Evolutionary conservation across 2,797 vertebrate species (phyloP).

Genomic region (Chrosomus eos): DNA sequence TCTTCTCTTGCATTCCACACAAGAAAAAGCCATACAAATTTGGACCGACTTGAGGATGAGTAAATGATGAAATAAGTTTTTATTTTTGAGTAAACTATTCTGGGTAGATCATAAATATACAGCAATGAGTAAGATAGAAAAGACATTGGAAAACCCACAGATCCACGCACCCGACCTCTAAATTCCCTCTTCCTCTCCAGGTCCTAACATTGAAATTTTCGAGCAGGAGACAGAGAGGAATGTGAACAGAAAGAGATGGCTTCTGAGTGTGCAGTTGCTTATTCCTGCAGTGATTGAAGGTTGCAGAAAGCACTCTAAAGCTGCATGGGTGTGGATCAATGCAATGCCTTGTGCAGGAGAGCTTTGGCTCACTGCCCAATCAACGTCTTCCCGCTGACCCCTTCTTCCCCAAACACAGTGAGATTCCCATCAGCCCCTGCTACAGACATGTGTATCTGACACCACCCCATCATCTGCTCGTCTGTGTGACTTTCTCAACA

Average conservation of each 20-base stretch:
- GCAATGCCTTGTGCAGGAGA: slow-evolving; percentile 46
- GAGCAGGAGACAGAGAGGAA: background rate
- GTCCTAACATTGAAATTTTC: background rate
- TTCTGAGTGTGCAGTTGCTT: slow-evolving; percentile 47
- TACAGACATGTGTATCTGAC: slow-evolving; percentile 45
- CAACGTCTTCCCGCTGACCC: slow-evolving; percentile 55
- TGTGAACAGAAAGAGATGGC: background rate
- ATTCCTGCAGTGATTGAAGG: slow-evolving; percentile 68
- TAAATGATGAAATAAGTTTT: background rate
- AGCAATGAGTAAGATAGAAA: background rate
- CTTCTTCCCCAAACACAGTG: slow-evolving; percentile 36
- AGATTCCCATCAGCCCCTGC: slow-evolving; percentile 48
- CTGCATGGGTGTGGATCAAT: slow-evolving; percentile 69
- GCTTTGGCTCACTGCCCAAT: slow-evolving; percentile 55
- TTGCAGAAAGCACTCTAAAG: slow-evolving; percentile 65
- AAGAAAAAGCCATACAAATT: background rate
- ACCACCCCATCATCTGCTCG: slow-evolving; percentile 51
- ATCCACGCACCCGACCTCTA: background rate
- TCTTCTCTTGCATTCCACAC: background rate
- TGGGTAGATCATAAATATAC: background rate
- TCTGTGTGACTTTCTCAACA: slow-evolving; percentile 58
- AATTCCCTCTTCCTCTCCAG: background rate
- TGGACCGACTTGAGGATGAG: background rate
- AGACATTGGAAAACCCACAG: background rate
- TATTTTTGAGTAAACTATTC: background rate